A percentile compares a stretch with the other conserved stretches of the same genome.
Conservation (phyloP, 2,113 vertebrate species). For the Malurus alboscapulatus region DNA sequence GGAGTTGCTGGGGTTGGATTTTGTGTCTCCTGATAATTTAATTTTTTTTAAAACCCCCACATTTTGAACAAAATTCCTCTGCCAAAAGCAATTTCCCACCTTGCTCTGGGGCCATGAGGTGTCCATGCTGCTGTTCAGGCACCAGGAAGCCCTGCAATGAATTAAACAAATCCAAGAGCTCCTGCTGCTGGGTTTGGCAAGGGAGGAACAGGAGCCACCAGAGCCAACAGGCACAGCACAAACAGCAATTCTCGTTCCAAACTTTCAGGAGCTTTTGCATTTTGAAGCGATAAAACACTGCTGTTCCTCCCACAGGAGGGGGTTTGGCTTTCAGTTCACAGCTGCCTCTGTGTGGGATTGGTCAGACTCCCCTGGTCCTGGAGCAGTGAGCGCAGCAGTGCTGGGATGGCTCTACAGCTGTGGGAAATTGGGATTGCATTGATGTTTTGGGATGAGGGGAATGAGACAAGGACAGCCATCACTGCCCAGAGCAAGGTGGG, state of each 20-base stretch:
- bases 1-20: neutral
- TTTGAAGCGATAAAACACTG: neutral
- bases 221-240: neutral
- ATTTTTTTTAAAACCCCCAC: fast-evolving
- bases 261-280: neutral
- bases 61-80: neutral
- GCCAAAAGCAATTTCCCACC: neutral
- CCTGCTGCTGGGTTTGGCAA: neutral
- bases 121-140: neutral
- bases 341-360: neutral
- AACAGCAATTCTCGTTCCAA: neutral
- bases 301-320: neutral
- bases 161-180: neutral
- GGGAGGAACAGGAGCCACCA: neutral
- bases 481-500: neutral
- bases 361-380: neutral
- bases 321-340: neutral
- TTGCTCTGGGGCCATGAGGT: neutral
- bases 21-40: neutral
- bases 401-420: fast-evolving
- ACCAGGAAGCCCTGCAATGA: neutral
- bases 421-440: neutral
- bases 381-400: neutral
- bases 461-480: neutral
- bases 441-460: neutral